Conservation (phyloP, 2,113 vertebrate genomes). For the Pomatorhinus ruficollis region DNA sequence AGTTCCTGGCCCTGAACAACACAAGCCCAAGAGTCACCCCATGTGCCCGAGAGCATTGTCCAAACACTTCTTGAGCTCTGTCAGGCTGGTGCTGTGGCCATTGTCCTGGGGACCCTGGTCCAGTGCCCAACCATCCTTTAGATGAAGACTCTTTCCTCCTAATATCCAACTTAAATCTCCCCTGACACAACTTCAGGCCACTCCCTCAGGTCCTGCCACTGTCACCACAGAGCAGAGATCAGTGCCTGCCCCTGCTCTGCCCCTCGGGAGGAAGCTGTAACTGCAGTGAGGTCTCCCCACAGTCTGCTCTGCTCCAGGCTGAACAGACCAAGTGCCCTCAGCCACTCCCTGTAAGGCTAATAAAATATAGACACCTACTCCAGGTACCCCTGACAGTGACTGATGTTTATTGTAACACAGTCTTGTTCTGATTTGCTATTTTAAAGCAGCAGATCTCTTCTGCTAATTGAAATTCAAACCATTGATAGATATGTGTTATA, state of each 20-base stretch:
- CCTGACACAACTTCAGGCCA: background rate
- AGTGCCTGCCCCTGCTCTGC: background rate
- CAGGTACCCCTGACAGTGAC: background rate
- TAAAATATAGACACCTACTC: background rate
- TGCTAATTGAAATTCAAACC: background rate
- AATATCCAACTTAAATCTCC: accelerated
- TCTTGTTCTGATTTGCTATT: background rate
- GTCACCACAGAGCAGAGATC: background rate
- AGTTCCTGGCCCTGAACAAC: background rate
- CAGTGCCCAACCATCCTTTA: accelerated
- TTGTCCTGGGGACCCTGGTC: background rate
- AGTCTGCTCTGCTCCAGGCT: background rate
- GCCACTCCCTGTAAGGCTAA: background rate
- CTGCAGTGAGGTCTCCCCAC: background rate
- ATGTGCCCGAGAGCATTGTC: background rate
- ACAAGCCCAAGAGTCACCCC: background rate
- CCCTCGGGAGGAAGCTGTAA: accelerated
- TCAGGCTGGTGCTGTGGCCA: accelerated
- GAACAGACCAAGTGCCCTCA: accelerated
- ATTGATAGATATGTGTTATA: background rate
- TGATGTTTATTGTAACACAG: background rate
- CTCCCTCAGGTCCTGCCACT: accelerated
- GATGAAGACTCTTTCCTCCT: background rate
- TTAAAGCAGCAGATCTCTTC: background rate
- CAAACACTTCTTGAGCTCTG: accelerated